Evolutionary conservation across 2,888 invertebrate species (phyloP), one percentile per base, ranked within the genome.

Genomic region (Myopa testacea): DNA sequence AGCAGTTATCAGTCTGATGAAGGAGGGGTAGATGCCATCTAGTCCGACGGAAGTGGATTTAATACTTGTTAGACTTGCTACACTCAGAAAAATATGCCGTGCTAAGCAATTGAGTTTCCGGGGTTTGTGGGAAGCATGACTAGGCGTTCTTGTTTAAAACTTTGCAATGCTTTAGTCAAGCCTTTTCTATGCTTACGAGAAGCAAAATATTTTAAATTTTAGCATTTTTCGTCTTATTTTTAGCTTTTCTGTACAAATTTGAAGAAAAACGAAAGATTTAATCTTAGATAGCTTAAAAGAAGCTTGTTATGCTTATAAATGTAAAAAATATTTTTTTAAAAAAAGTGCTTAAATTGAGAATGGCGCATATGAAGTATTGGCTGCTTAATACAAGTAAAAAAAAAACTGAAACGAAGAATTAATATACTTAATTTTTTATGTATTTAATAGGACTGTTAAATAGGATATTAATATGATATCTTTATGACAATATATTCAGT

Each of bases 11-110:
- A 50, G 2, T 26, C 26, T 26, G 26, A 26, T 26, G 26, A 26
- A 26, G 26, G 26, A 26, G 26, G 26, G 26, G 2, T 26, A 26
- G 26, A 26, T 26, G 26, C 26, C 26, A 26, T 26, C 26, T 1
- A 26, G 26, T 26, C 26, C 26, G 2, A 26, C 26, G 26, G 26
- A 26, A 26, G 1, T 26, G 26, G 26, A 26, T 26, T 26, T 26
- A 26, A 26, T 1, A 26, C 26, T 26, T 26, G 26, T 26, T 26
- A 26, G 26, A 26, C 26, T 26, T 2, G 26, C 26, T 26, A 14
- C 52, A 52, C 52, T 52, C 52, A 52, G 52, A 52, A 52, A 52
- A 52, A 52, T 52, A 52, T 52, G 52, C 52, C 52, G 52, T 52
- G 52, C 52, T 52, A 52, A 52, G 52, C 52, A 52, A 52, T 52